phyloP scores from a whole-genome alignment of 2,113 vertebrate genomes.

The Pao palembangensis region DNA sequence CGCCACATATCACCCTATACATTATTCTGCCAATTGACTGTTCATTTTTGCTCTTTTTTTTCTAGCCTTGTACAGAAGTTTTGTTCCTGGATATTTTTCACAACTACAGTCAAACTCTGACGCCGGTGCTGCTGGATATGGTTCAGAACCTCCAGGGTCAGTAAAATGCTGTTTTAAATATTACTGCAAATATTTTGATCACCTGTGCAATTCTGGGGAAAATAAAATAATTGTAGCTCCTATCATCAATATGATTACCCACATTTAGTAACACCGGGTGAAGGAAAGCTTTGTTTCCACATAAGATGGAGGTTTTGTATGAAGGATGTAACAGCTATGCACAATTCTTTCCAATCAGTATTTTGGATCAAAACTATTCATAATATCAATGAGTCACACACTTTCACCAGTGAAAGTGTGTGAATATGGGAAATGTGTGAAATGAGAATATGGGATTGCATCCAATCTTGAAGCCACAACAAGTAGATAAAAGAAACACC shows the following conservation, averaged over 20 bases:
- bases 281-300: no score
- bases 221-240: not conserved
- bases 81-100: constrained; percentile 98
- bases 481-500: no score
- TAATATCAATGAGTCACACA: no score
- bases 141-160: constrained; percentile 90
- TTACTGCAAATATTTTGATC: not conserved
- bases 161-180: constrained; percentile 22
- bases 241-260: not conserved
- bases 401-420: no score
- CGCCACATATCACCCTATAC: not conserved
- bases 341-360: no score
- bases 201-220: not conserved
- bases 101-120: constrained; percentile 93
- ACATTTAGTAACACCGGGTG: no score
- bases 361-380: no score
- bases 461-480: no score
- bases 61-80: constrained; percentile 94
- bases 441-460: no score
- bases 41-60: constrained; percentile 26
- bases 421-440: no score
- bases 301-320: no score
- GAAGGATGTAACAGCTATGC: no score
- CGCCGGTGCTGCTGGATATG: constrained; percentile 93
- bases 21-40: constrained; percentile 10